Conservation (phyloP, 2,888 invertebrate genomes). For the Meta bourneti region DNA sequence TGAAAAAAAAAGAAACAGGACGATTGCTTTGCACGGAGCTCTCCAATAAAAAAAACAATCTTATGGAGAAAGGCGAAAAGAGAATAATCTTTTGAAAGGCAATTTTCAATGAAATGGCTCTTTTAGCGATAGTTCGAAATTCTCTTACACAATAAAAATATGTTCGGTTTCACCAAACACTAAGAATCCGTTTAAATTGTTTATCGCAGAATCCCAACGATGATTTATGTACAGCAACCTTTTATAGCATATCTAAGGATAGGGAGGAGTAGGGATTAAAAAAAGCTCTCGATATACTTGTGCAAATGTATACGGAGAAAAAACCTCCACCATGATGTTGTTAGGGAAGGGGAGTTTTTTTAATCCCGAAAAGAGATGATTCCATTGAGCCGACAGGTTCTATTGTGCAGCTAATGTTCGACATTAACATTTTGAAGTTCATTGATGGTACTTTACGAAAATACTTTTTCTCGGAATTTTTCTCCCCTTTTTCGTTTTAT, state of each 20-base stretch:
- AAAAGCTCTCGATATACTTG: not conserved
- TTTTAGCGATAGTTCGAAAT: conserved; percentile 50
- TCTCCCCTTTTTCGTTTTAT: not conserved
- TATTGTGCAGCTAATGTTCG: conserved; percentile 23
- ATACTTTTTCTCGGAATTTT: not conserved
- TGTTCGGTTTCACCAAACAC: conserved; percentile 36
- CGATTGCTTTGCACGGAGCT: conserved; percentile 31
- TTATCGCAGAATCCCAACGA: conserved; percentile 54
- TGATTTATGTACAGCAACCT: conserved; percentile 56
- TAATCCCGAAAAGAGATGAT: not conserved
- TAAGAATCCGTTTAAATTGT: conserved; percentile 63
- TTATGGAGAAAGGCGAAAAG: not conserved
- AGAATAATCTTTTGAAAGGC: conserved; percentile 55
- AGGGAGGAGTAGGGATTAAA: not conserved
- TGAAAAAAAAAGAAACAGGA: not conserved
- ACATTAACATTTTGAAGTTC: not conserved
- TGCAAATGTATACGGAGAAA: too few relatives aligned
- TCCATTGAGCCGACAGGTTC: conserved; percentile 4
- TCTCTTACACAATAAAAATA: conserved; percentile 62
- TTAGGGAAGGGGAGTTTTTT: conserved; percentile 2
- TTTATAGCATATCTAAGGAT: conserved; percentile 20
- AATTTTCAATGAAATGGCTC: conserved; percentile 60
- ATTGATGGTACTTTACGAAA: conserved; percentile 1
- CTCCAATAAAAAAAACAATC: conserved; percentile 52
- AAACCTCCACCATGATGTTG: not conserved